These are phyloP conservation scores for Hippopotamyrus pictus DNA, from an alignment of 2,797 vertebrate genomes.

Conservation along the genomic window DNA sequence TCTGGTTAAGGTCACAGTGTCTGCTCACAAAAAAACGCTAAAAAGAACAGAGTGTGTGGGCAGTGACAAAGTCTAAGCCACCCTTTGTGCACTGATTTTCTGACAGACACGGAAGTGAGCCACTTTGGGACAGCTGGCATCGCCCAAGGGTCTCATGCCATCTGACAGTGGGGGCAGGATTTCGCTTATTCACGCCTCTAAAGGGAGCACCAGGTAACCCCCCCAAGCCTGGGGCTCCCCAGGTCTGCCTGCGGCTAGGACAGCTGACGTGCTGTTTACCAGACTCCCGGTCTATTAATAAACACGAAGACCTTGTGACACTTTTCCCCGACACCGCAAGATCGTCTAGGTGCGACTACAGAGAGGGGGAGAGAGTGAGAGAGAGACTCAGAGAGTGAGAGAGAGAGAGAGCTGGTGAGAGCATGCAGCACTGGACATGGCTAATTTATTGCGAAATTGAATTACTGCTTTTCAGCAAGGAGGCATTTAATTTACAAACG, in stretches of 20 bases:
- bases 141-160: neutral
- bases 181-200: neutral
- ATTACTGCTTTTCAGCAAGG: constrained; percentile 20
- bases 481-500: constrained; percentile 25
- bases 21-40: neutral
- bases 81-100: neutral
- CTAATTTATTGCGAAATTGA: constrained; percentile 19
- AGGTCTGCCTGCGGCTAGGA: neutral
- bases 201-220: neutral
- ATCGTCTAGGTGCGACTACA: neutral
- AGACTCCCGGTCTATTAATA: constrained; percentile 19
- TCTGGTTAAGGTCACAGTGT: neutral
- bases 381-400: neutral
- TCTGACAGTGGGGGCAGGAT: neutral
- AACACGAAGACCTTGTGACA: constrained; percentile 14
- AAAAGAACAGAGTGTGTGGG: neutral
- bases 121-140: neutral
- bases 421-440: neutral
- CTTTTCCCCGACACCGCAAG: neutral
- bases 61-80: neutral
- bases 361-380: neutral
- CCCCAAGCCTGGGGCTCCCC: neutral
- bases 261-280: neutral
- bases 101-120: neutral
- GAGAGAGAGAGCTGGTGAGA: neutral